These are phyloP conservation scores for Mus minutoides DNA, from an alignment of 2,797 vertebrate species.

Conservation along the genomic window DNA sequence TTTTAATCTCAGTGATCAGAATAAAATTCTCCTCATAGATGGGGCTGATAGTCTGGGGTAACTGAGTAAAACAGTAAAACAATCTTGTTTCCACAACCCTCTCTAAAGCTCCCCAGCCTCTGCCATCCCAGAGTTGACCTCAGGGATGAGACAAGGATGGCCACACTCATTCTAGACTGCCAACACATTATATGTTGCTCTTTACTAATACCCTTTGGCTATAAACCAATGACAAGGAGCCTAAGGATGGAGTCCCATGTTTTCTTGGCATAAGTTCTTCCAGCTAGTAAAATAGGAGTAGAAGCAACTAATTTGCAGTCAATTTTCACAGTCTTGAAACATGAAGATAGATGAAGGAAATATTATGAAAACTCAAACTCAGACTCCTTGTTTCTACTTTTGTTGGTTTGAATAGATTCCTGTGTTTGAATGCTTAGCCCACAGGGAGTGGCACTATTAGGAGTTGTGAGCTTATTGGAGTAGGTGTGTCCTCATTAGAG, in stretches of 20 bases:
- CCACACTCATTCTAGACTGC: neutral
- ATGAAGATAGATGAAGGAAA: neutral
- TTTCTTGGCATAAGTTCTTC: neutral
- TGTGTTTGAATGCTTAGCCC: neutral
- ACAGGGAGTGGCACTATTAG: neutral
- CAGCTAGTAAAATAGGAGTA: neutral
- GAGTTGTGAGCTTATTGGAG: neutral
- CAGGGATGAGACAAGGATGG: too few relatives aligned
- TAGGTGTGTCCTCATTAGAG: neutral
- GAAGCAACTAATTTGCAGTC: neutral
- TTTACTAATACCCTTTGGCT: neutral
- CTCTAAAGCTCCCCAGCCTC: neutral
- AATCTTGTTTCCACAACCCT: neutral
- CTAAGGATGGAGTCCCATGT: neutral
- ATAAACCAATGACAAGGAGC: neutral
- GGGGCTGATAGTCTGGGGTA: neutral
- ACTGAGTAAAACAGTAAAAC: neutral
- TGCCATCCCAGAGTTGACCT: rapidly evolving
- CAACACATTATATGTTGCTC: neutral
- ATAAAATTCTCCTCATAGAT: neutral
- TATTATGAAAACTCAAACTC: neutral
- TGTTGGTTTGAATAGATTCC: neutral
- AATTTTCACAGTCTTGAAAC: neutral
- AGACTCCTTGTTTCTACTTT: neutral
- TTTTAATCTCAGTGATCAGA: neutral